Conservation (phyloP, 2,888 invertebrate species). For the Cerastoderma edule region DNA sequence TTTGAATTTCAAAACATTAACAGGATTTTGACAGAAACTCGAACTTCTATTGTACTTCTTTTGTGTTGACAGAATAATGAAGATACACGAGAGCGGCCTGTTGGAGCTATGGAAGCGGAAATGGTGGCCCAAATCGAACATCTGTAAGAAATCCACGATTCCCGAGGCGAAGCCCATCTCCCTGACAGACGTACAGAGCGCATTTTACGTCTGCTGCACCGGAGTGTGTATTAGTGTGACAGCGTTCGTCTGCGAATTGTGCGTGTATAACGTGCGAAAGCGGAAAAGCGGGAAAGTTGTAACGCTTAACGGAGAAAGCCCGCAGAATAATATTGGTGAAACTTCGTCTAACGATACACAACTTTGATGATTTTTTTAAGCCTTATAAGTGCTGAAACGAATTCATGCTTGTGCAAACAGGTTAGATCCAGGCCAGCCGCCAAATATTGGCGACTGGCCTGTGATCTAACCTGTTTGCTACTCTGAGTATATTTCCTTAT, state of each 20-base stretch:
- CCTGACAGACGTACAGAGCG: slow-evolving; percentile 67
- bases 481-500: too few relatives aligned
- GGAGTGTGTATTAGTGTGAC: slow-evolving; percentile 42
- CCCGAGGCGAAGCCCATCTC: slow-evolving; percentile 60
- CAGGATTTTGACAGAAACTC: background rate
- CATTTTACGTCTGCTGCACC: slow-evolving; percentile 58
- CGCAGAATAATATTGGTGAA: too few relatives aligned
- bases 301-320: too few relatives aligned
- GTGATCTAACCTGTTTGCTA: too few relatives aligned
- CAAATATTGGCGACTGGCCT: too few relatives aligned
- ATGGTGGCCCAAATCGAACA: slow-evolving; percentile 60
- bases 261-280: background rate
- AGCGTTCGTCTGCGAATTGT: slow-evolving; percentile 21
- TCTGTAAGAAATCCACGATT: slow-evolving; percentile 47
- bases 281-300: too few relatives aligned
- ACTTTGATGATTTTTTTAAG: too few relatives aligned
- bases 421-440: too few relatives aligned
- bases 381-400: too few relatives aligned
- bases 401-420: too few relatives aligned
- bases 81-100: slow-evolving; percentile 63
- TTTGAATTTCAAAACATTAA: background rate
- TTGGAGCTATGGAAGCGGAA: slow-evolving; percentile 63
- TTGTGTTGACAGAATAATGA: slow-evolving; percentile 66
- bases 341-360: too few relatives aligned
- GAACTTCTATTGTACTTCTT: background rate